These are phyloP conservation scores for Lateolabrax maculatus DNA, from an alignment of 2,797 vertebrate species.

Conservation along the genomic window DNA sequence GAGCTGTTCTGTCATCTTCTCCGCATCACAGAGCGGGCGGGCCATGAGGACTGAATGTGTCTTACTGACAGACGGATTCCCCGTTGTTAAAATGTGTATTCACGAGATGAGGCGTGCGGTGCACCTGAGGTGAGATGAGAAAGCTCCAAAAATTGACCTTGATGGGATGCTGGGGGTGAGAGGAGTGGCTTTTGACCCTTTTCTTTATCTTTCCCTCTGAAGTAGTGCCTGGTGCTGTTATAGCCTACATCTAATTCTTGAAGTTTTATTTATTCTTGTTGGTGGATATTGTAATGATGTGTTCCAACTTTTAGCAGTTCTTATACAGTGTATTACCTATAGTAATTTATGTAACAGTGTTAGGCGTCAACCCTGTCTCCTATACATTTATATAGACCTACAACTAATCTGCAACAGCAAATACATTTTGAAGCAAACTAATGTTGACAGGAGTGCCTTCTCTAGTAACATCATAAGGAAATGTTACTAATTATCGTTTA, in stretches of 20 bases:
- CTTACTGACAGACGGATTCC: conserved; percentile 51
- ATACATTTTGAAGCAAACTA: not conserved
- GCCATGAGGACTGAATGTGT: conserved; percentile 43
- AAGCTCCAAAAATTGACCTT: conserved; percentile 70
- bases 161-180: conserved; percentile 55
- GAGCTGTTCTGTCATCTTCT: conserved; percentile 48
- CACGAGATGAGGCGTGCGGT: conserved; percentile 51
- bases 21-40: conserved; percentile 10
- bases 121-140: conserved; percentile 60
- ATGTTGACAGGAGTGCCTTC: not conserved
- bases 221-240: conserved; percentile 6
- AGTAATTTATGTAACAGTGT: not conserved
- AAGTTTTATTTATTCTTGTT: conserved; percentile 15
- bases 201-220: conserved; percentile 36
- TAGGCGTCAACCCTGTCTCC: not conserved
- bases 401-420: not conserved
- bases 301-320: not conserved
- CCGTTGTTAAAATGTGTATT: conserved; percentile 70
- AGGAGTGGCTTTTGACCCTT: conserved; percentile 51
- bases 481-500: too few relatives aligned
- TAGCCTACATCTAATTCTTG: conserved; percentile 23
- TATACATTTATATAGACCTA: not conserved
- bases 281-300: conserved; percentile 13
- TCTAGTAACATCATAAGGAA: not conserved
- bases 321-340: not conserved